phyloP scores from a whole-genome alignment of 2,888 invertebrate genomes.

The Clivina fossor region DNA sequence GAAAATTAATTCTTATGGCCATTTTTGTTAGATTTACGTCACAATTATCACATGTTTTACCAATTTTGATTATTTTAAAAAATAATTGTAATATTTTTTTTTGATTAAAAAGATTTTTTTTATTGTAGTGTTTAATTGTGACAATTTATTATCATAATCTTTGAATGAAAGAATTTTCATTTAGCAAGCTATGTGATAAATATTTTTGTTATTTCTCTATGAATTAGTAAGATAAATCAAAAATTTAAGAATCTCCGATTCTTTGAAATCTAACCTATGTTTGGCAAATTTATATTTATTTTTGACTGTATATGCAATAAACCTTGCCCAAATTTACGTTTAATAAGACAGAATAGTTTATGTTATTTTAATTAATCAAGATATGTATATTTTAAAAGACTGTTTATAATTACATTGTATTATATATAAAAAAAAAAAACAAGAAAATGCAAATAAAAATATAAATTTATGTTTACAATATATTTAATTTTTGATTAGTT shows the following conservation, averaged over 20 bases:
- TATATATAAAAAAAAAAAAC: constrained; percentile 22
- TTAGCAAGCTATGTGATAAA: constrained; percentile 26
- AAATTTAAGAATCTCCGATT: too few relatives aligned
- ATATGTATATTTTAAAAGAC: constrained; percentile 32
- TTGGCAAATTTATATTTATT: too few relatives aligned
- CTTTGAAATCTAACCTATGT: too few relatives aligned
- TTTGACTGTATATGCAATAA: too few relatives aligned
- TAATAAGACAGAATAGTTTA: constrained; percentile 33
- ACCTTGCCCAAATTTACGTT: too few relatives aligned
- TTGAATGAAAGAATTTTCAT: too few relatives aligned
- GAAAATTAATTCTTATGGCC: too few relatives aligned
- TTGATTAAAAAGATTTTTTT: background rate
- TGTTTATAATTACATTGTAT: constrained; percentile 24
- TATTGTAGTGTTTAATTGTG: constrained; percentile 22
- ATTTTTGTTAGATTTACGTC: too few relatives aligned
- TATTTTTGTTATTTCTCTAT: too few relatives aligned
- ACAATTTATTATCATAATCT: constrained; percentile 23
- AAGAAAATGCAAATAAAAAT: constrained; percentile 23
- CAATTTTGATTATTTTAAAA: too few relatives aligned
- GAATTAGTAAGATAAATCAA: too few relatives aligned
- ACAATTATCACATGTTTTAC: too few relatives aligned
- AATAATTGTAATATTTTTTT: background rate
- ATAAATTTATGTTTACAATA: constrained; percentile 12
- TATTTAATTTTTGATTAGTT: constrained; percentile 15
- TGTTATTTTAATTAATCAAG: constrained; percentile 29